phyloP scores from a whole-genome alignment of 1,140 invertebrate species.

The Subanguina moxae region DNA sequence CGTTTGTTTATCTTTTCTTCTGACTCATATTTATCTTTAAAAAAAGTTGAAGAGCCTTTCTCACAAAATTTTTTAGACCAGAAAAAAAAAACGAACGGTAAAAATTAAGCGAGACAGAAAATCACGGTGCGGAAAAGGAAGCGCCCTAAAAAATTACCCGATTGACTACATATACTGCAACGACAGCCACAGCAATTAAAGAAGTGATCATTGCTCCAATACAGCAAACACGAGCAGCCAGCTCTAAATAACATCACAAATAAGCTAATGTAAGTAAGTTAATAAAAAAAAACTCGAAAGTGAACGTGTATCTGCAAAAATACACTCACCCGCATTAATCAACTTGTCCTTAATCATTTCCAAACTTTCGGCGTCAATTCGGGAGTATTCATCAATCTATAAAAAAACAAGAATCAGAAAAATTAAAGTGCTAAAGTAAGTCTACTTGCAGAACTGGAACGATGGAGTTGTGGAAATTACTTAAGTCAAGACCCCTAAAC shows the following conservation, averaged over 20 bases:
- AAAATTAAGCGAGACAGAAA: too few relatives aligned
- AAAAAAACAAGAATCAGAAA: constrained; percentile 9
- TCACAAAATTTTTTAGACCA: too few relatives aligned
- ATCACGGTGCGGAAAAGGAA: too few relatives aligned
- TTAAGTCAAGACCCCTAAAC: constrained; percentile 25
- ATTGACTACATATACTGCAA: constrained; percentile 33
- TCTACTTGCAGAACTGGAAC: constrained; percentile 21
- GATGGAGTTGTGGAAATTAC: constrained; percentile 36
- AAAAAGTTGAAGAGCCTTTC: too few relatives aligned
- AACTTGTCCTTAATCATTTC: constrained; percentile 42
- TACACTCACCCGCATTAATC: constrained; percentile 2
- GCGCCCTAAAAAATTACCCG: constrained; percentile 11
- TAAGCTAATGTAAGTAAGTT: too few relatives aligned
- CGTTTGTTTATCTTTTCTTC: too few relatives aligned
- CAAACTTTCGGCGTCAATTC: constrained; percentile 35
- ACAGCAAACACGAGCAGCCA: constrained; percentile 22
- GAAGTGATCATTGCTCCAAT: constrained; percentile 21
- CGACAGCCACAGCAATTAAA: constrained; percentile 24
- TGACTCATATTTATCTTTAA: too few relatives aligned
- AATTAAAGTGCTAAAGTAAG: too few relatives aligned
- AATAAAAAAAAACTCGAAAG: too few relatives aligned
- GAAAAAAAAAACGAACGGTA: too few relatives aligned
- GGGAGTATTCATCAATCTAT: constrained; percentile 35
- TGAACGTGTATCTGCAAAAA: too few relatives aligned
- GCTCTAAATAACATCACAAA: constrained; percentile 12